Evolutionary conservation across 2,797 vertebrate genomes (phyloP).

Genomic region (Gephyroberyx darwinii): DNA sequence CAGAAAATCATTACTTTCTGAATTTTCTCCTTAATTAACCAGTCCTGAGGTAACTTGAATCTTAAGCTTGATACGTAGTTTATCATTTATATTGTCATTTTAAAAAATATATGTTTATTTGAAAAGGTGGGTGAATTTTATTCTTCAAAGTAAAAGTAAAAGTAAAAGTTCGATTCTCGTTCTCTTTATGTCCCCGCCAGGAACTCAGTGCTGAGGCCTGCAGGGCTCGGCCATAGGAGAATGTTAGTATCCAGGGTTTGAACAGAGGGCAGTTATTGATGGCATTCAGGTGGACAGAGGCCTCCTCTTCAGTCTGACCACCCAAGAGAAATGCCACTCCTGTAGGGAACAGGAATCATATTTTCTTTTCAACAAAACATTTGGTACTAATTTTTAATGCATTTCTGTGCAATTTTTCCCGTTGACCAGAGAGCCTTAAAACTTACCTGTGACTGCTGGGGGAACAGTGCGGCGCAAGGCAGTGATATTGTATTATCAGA

Average conservation of each 20-base stretch:
- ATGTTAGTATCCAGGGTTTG: constrained; percentile 93
- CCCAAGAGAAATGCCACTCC: constrained; percentile 96
- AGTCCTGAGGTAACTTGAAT: too few species aligned
- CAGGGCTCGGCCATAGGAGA: constrained; percentile 96
- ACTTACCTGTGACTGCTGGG: constrained; percentile 91
- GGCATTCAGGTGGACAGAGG: constrained; percentile 94
- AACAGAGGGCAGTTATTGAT: constrained; percentile 93
- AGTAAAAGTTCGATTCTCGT: too few species aligned
- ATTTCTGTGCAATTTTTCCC: background rate
- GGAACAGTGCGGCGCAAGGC: constrained; percentile 94
- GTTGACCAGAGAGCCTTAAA: background rate
- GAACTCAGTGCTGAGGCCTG: constrained; percentile 94
- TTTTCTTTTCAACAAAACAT: background rate
- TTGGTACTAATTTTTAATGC: background rate
- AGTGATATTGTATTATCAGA: constrained; percentile 70
- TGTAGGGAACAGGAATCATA: constrained; percentile 54
- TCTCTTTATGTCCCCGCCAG: constrained; percentile 93
- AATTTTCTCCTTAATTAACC: too few species aligned
- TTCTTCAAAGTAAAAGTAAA: too few species aligned
- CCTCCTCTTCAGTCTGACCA: constrained; percentile 97
- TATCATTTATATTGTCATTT: too few species aligned
- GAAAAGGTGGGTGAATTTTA: too few species aligned
- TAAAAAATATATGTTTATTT: too few species aligned
- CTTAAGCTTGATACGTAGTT: too few species aligned
- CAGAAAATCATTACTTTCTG: too few species aligned